Base-by-base conservation (phyloP, 2,113 vertebrate species). In the Scopus umbretta region DNA sequence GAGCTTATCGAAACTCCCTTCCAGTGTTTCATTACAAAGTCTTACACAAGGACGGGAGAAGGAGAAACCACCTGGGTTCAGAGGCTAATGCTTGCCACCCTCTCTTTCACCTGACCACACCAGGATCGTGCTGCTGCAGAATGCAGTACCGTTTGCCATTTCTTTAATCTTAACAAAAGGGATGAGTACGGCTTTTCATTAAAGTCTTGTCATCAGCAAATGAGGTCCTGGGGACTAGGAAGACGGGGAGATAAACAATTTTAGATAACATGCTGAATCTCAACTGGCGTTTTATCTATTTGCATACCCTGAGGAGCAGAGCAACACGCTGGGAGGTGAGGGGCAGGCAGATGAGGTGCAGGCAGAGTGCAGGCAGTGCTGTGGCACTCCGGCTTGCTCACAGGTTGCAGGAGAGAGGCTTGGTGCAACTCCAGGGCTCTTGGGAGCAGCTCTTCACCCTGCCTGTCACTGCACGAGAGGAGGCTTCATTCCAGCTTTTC, bases 321-420 rank as follows among this genome's bases (percentile, higher is more conserved):
- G 74, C 30, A 20, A 16, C 1, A 32, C 2, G 47, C 34, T 15
- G 59, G 36, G 40, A 36, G 86, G 58, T 3, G n/a, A 81, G 45
- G 42, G 21, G 62, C 22, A 43, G 16, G 68, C 59, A 50, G 55
- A 4, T 10, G 45, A 23, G 42, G 17, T 40, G 50, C n/a, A 65
- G 68, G 25, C 26, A 34, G 23, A 8, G 42, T 6, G 27, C 70
- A 71, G 76, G 65, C 53, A 67, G 53, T 0, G 0, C 14, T 3
- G 3, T 1, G 2, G 16, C 3, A 3, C 42, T 27, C 26, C 22
- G 59, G 6, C 14, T 81, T 4, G 4, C 61, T 38, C 32, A 5
- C 4, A 5, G 36, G 29, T 21, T 53, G 38, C 58, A 32, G 32
- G 18, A 34, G 26, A 38, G 49, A 70, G 22, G 38, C 49, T 30